phyloP scores from a whole-genome alignment of 2,888 invertebrate genomes.

The Eretmocerus hayati region DNA sequence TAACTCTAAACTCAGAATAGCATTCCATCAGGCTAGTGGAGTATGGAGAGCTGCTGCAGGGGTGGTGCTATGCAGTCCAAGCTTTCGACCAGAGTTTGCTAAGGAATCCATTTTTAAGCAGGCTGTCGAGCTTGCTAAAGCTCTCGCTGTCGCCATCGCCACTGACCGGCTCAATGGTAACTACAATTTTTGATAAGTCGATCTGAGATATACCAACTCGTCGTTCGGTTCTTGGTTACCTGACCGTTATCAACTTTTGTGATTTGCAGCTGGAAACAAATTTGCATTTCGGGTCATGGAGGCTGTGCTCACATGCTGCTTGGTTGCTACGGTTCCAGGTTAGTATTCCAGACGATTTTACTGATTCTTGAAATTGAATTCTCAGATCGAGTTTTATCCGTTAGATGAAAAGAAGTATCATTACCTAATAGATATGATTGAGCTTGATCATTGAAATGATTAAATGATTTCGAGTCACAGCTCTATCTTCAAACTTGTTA shows the following conservation, averaged over 20 bases:
- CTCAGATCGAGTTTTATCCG: no score
- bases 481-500: no score
- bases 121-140: constrained; percentile 32
- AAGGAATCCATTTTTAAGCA: constrained; percentile 39
- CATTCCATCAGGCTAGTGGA: constrained; percentile 36
- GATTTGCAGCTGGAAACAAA: constrained; percentile 35
- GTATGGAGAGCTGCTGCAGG: constrained; percentile 42
- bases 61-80: constrained; percentile 53
- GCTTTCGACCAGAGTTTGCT: constrained; percentile 49
- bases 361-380: no score
- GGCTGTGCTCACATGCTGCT: constrained; percentile 41
- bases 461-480: no score
- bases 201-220: background rate
- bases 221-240: no score
- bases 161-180: constrained; percentile 36
- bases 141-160: constrained; percentile 34
- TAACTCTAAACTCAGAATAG: constrained; percentile 3
- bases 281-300: constrained; percentile 40
- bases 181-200: background rate
- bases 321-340: constrained; percentile 25
- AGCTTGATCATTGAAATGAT: no score
- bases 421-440: no score
- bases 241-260: background rate
- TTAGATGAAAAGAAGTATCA: no score
- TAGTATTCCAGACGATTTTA: no score